Percentiles rank a stretch among this genome's conserved stretches.
Conservation (phyloP, 1,140 invertebrate genomes). For the Campoletis sonorensis region DNA sequence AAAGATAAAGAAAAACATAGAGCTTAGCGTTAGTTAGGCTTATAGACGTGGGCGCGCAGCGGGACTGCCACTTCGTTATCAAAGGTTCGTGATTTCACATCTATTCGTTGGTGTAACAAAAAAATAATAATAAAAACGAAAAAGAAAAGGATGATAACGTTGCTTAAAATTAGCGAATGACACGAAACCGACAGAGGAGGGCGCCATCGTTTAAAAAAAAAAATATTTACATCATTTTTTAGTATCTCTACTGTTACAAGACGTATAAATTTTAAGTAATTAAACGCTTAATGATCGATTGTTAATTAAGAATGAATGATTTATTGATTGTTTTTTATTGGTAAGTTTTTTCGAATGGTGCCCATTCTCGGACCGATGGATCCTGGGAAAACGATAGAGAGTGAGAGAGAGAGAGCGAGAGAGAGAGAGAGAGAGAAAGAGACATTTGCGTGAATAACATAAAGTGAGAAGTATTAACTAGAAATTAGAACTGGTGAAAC, state of each 20-base stretch:
- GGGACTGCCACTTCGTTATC: constrained; percentile 53
- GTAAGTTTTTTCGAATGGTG: no score
- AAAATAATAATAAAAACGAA: constrained; percentile 36
- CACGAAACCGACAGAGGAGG: neutral
- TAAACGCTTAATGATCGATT: no score
- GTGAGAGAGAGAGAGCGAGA: neutral
- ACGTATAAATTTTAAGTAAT: no score
- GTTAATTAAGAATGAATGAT: no score
- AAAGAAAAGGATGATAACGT: constrained; percentile 27
- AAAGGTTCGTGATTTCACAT: constrained; percentile 49
- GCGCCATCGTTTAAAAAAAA: neutral
- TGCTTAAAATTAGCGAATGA: neutral
- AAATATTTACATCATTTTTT: neutral
- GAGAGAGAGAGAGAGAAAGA: constrained; percentile 18
- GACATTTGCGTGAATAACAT: constrained; percentile 3
- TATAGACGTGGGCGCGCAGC: constrained; percentile 47
- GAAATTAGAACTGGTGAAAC: neutral
- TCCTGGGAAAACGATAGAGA: neutral
- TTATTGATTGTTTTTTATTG: no score
- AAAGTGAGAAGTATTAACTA: constrained; percentile 4
- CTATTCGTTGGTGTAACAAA: neutral
- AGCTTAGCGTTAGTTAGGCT: constrained; percentile 40
- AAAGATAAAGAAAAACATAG: constrained; percentile 23
- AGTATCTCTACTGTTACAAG: no score
- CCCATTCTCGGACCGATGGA: neutral